Evolutionary conservation across 2,888 invertebrate species (phyloP), one percentile per base, ranked within the genome.

Genomic region (Dasysyrphus tricinctus): DNA sequence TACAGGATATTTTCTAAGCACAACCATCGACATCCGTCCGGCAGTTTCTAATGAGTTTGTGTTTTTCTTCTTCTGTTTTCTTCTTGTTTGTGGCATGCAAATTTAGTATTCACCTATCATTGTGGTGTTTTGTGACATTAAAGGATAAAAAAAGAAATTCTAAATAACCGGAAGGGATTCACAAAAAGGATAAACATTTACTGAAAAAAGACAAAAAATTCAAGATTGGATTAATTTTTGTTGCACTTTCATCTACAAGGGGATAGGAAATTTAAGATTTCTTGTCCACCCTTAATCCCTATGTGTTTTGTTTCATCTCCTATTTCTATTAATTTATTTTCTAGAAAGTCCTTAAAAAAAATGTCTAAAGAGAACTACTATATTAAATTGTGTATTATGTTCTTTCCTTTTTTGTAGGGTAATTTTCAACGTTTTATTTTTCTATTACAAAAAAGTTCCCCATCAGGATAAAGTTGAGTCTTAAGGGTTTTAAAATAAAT

Each of bases 21-120:
- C 61, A 61, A 61, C 61, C 61, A 61, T 61, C 12, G 61, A 61
- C 61, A 61, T 61, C 61, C 61, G 61, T 42, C 61, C 42, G 61
- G 42, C 42, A 42, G 24, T 42, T 61, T 59, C 39, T 42, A 61
- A 61, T 61, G 61, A 61, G 12, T 19, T 42, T 61, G 42, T 24
- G 24, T 1, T 29, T 61, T n/a, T 42, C 24, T 24, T 39, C 14
- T 14, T 19, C n/a, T n/a, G n/a, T 2, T 14, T 59, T 11, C 5
- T 2, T 32, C 9, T n/a, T 14, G 9, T 32, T 7, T 32, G 24
- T 57, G 32, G 11, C 16, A 0, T 12, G 34, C 37, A 16, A 16
- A 34, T 37, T 16, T 16, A 37, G 8, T 14, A 16, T 34, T 57
- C 37, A 16, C 24, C 61, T 61, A 24, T 24, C 42, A 42, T 61